Percentiles rank a stretch among this genome's conserved stretches.
These are phyloP conservation scores for Axea sp. DNA, from an alignment of 2,888 invertebrate genomes.

Conservation along the genomic window DNA sequence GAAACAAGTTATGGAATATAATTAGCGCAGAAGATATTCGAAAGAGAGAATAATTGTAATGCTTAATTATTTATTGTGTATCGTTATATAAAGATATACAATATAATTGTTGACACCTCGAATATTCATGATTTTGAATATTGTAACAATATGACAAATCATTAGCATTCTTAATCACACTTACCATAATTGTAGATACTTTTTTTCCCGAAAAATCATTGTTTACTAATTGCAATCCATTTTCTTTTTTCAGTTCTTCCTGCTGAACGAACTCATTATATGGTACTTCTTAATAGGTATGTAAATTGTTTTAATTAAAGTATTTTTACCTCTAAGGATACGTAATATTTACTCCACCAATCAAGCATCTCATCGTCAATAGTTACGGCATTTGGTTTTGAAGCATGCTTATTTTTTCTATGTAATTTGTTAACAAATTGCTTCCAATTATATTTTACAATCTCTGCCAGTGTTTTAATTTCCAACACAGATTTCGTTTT, in stretches of 20 bases:
- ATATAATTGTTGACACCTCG: no score
- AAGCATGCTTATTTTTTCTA: constrained; percentile 26
- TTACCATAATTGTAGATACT: constrained; percentile 74
- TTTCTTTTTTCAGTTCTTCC: constrained; percentile 69
- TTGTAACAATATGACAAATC: no score
- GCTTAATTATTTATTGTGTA: no score
- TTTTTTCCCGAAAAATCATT: constrained; percentile 53
- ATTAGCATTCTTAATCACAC: constrained; percentile 34
- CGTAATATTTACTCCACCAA: constrained; percentile 83
- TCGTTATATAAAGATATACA: no score
- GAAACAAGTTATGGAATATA: neutral
- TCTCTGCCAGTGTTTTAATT: constrained; percentile 52
- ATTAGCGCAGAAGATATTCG: no score
- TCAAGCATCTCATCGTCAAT: constrained; percentile 78
- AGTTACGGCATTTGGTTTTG: constrained; percentile 45
- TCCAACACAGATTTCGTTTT: constrained; percentile 53
- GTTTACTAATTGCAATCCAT: constrained; percentile 50
- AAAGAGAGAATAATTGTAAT: no score
- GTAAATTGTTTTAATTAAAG: no score
- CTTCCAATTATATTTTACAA: constrained; percentile 55
- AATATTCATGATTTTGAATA: no score
- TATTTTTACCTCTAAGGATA: constrained; percentile 78
- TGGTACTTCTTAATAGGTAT: no score
- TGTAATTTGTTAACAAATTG: constrained; percentile 32
- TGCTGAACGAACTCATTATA: constrained; percentile 62